Percentiles rank a stretch among this genome's conserved stretches.
These are phyloP conservation scores for Heloderma charlesbogerti DNA, from an alignment of 2,113 vertebrate species.

Conservation along the genomic window DNA sequence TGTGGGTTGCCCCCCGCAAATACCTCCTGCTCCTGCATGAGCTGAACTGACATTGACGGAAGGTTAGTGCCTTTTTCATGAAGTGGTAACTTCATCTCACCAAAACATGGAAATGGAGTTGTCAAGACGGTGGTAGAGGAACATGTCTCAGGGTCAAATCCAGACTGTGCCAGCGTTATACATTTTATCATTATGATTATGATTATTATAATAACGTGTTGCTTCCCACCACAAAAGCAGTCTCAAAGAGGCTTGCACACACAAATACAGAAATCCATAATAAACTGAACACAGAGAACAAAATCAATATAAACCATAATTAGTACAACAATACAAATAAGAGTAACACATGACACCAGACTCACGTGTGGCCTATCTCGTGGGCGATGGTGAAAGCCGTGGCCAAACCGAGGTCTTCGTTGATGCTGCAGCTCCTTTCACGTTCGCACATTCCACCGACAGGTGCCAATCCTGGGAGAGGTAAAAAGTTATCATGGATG, in stretches of 20 bases:
- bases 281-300: too few relatives aligned
- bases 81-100: background rate
- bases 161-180: background rate
- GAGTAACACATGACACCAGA: background rate
- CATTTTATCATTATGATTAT: too few relatives aligned
- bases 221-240: background rate
- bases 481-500: background rate
- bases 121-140: background rate
- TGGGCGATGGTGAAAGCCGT: constrained; percentile 99
- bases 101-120: background rate
- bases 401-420: constrained; percentile 97
- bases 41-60: background rate
- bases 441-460: constrained; percentile 98
- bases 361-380: constrained; percentile 99
- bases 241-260: too few relatives aligned
- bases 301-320: too few relatives aligned
- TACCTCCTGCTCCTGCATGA: background rate
- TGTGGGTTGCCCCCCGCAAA: too few relatives aligned
- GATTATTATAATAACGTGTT: too few relatives aligned
- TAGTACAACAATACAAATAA: too few relatives aligned
- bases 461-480: constrained; percentile 88
- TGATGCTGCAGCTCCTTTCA: constrained; percentile 97
- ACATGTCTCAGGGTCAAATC: background rate
- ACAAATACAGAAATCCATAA: too few relatives aligned
- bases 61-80: background rate